Conservation (phyloP, 2,797 vertebrate genomes). For the Pseudochirops cupreus region DNA sequence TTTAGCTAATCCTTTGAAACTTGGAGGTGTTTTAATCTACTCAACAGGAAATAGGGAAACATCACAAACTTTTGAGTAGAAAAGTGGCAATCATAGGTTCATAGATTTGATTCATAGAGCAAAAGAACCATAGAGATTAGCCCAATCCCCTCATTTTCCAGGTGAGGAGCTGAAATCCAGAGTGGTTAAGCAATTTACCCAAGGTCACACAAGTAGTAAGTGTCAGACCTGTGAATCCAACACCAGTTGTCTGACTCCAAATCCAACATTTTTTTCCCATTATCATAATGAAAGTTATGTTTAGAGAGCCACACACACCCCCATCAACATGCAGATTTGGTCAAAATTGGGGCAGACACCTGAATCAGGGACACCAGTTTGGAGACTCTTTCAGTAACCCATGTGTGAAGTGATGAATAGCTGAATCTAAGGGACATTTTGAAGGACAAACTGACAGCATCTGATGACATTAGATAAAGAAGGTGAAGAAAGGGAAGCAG, state of each 20-base stretch:
- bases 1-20: background rate
- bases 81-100: background rate
- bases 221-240: background rate
- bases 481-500: background rate
- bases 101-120: background rate
- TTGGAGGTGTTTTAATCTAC: background rate
- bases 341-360: background rate
- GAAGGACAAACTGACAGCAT: background rate
- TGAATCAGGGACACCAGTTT: background rate
- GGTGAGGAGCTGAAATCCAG: background rate
- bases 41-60: background rate
- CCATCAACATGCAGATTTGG: background rate
- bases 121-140: background rate
- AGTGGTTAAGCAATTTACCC: background rate
- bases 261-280: background rate
- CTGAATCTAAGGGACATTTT: background rate
- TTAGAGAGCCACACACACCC: background rate
- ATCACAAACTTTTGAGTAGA: background rate
- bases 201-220: background rate
- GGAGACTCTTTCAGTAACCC: background rate
- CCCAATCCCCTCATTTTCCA: background rate
- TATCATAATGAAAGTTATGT: background rate
- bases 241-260: background rate
- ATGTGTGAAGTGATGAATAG: background rate
- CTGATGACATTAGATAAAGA: conserved; percentile 8